Conservation (phyloP, 1,140 invertebrate species). For the Drosophila dunni region DNA sequence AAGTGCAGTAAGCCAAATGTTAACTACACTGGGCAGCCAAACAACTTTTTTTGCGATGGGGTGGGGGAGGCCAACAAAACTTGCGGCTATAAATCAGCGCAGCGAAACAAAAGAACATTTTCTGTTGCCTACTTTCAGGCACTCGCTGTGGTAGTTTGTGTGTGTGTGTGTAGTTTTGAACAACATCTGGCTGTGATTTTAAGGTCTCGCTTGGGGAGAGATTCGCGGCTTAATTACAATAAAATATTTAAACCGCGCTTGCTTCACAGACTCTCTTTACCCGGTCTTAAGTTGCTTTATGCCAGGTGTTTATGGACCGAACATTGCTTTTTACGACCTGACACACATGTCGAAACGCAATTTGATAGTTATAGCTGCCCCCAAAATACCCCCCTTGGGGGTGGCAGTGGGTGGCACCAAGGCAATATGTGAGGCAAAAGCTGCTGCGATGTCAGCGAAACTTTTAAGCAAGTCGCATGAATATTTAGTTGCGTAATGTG, state of each 20-base stretch:
- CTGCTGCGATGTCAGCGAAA: conserved; percentile 27
- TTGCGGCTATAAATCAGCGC: conserved; percentile 68
- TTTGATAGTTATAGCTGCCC: conserved; percentile 71
- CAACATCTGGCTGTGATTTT: conserved; percentile 51
- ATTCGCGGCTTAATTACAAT: conserved; percentile 73
- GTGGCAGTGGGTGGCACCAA: not conserved
- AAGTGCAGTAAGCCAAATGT: conserved; percentile 76
- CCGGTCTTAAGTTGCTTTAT: conserved; percentile 35
- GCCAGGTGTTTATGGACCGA: conserved; percentile 52
- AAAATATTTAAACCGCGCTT: conserved; percentile 69
- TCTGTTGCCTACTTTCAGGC: conserved; percentile 18
- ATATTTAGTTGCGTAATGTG: conserved; percentile 80
- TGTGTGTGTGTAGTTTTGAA: not conserved
- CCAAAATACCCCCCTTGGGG: not conserved
- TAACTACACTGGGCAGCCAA: conserved; percentile 51
- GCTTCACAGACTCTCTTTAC: not conserved
- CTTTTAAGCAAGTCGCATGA: conserved; percentile 65
- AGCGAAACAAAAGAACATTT: conserved; percentile 25
- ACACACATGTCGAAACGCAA: conserved; percentile 68
- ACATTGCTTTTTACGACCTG: conserved; percentile 57
- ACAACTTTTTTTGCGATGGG: not conserved
- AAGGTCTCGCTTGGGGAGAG: conserved; percentile 56
- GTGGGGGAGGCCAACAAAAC: conserved; percentile 32
- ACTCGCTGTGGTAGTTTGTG: not conserved
- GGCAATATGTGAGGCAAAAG: conserved; percentile 30